Evolutionary conservation across 1,140 invertebrate species (phyloP), one percentile per base, ranked within the genome.

Genomic region (Neodiprion lecontei): DNA sequence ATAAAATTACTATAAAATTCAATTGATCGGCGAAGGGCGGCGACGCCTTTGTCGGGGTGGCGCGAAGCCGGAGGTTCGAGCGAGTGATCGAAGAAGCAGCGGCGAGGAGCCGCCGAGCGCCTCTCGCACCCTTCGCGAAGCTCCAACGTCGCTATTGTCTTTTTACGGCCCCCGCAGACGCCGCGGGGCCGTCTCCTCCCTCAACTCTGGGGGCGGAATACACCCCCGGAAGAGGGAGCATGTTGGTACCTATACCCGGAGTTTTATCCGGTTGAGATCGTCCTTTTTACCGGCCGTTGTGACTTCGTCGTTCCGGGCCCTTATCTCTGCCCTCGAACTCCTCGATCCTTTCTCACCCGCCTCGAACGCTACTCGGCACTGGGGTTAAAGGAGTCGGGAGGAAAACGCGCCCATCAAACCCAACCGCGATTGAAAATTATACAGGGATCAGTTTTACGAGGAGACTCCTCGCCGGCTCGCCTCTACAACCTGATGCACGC

Each of bases 381-480:
- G 28, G 28, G 28, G 28, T 40, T 40, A 40, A 40, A 40, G 28
- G 28, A 40, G 28, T 40, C 28, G 28, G 28, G 28, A 40, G 28
- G 28, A 40, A 40, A 40, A 87, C 86, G 87, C 85, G 86, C 82
- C 87, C 87, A 86, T 88, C 87, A 88, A 88, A 88, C 88, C 84
- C 86, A 80, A 80, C 74, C 70, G 77, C 85, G 85, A 88, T 89
- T 88, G 87, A 89, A 88, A 89, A 88, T 89, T 89, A 88, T 89
- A 88, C 88, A 88, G 86, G 86, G 86, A 89, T 89, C 86, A 86
- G 82, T 83, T 88, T 89, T 88, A 89, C 84, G 87, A 89, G 81
- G 80, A 76, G 68, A 79, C 79, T 79, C 81, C 83, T 83, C 82
- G 84, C 76, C 78, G 74, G 23, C 72, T 76, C 76, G 2, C 28